Base-by-base conservation (phyloP, 1,140 invertebrate species). In the Neodiprion pinetum region DNA sequence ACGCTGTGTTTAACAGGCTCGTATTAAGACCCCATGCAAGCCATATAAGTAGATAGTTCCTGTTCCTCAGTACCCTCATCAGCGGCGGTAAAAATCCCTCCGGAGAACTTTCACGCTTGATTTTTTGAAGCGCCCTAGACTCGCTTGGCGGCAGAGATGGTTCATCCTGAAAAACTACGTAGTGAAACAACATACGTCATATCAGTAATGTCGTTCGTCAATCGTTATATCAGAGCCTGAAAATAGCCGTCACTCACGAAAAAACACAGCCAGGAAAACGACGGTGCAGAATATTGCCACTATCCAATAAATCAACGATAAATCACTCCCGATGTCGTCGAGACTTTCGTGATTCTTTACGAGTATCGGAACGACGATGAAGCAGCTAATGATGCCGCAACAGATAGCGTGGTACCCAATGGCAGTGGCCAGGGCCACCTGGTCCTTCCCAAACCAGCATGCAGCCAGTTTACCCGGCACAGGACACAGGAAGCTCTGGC, bases 321-420 rank as follows among this genome's bases (percentile, higher is more conserved):
- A 78, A 75, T 88, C 85, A 1, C 40, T n/a, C 28, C 85, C 88
- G 72, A 88, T 85, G 9, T 81, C 79, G 9, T 81, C 83, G 10
- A 83, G 23, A 70, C 84, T 81, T 23, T 82, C 81, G 53, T 84
- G 83, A 73, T 88, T 85, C 75, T 80, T 79, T 0, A 89, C 86
- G 8, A 89, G 68, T 12, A 88, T 67, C 14, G 88, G 86, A 2
- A 80, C 81, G 9, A 87, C 73, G 17, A 88, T 74, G 74, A 86
- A 83, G 11, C 86, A 83, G 9, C 84, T 8, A 17, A 85, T 84
- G 17, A 82, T 77, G 11, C 87, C 86, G 28, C 94, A 90, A 87
- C 94, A 93, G 83, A 94, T 94, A n/a, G 94, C 94, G 84, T 95
- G 94, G 3, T 95, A 93, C 2, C 93, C 94, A 53, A 94, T 88